These are phyloP conservation scores for Flexamia atlantica DNA, from an alignment of 2,888 invertebrate genomes.

Conservation along the genomic window DNA sequence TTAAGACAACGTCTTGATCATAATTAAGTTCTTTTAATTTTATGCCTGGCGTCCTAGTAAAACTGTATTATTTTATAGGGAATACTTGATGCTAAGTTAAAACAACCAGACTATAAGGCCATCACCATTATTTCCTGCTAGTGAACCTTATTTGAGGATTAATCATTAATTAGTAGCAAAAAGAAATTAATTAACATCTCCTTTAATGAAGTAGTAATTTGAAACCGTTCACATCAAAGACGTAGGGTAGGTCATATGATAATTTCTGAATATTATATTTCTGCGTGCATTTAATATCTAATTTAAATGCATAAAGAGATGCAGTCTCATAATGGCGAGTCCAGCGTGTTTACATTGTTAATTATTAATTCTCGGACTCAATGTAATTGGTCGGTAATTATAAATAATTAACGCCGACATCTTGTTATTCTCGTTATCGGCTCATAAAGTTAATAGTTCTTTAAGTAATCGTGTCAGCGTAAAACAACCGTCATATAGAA, in stretches of 20 bases:
- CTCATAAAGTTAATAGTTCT: constrained; percentile 36
- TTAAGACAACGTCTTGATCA: no score
- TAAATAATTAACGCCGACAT: constrained; percentile 28
- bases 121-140: neutral
- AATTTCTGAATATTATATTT: constrained; percentile 13
- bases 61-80: no score
- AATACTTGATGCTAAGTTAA: no score
- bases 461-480: constrained; percentile 19
- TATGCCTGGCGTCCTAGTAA: no score
- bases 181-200: neutral
- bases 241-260: neutral
- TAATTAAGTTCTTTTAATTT: no score
- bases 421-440: constrained; percentile 27
- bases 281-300: neutral
- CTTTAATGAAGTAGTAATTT: neutral
- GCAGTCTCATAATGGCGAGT: constrained; percentile 1
- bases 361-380: constrained; percentile 28
- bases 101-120: no score
- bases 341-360: constrained; percentile 23
- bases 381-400: constrained; percentile 30
- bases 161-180: neutral
- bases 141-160: neutral
- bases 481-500: neutral
- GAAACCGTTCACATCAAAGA: constrained; percentile 6
- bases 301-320: constrained; percentile 24